phyloP scores from a whole-genome alignment of 2,888 invertebrate genomes.

The Drosophila ezoana region DNA sequence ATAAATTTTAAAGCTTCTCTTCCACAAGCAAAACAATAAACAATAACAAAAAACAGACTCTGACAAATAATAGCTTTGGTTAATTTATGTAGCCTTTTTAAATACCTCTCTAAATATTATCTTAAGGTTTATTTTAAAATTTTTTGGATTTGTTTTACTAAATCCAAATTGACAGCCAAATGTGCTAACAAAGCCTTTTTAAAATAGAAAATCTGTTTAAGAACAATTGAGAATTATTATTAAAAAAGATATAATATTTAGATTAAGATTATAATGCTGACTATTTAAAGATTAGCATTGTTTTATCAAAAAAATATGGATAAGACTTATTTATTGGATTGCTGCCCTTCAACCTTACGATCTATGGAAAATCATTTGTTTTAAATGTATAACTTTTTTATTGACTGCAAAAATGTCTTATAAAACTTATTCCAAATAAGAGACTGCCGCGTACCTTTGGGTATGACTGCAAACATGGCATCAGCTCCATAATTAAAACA shows the following conservation, averaged over 20 bases:
- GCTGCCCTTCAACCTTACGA: too few species aligned
- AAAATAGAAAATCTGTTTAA: neutral
- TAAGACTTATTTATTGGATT: too few species aligned
- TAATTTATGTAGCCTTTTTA: constrained; percentile 63
- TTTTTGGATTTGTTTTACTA: constrained; percentile 17
- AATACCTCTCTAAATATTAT: constrained; percentile 33
- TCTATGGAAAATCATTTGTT: too few species aligned
- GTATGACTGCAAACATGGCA: too few species aligned
- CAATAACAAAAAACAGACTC: constrained; percentile 8
- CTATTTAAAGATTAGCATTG: too few species aligned
- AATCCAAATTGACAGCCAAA: constrained; percentile 45
- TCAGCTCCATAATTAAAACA: too few species aligned
- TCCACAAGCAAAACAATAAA: constrained; percentile 11
- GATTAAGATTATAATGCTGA: too few species aligned
- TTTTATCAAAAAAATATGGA: too few species aligned
- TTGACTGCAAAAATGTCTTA: too few species aligned
- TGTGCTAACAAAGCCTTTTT: constrained; percentile 18
- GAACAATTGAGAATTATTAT: neutral
- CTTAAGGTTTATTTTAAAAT: constrained; percentile 12
- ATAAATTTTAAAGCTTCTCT: constrained; percentile 48
- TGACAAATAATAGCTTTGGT: constrained; percentile 54
- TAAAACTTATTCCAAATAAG: too few species aligned
- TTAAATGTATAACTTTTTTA: too few species aligned
- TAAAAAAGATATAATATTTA: neutral
- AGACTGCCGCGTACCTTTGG: too few species aligned